Percentiles rank a stretch among this genome's conserved stretches.
phyloP scores from a whole-genome alignment of 2,113 vertebrate genomes.

The Vicugna pacos region DNA sequence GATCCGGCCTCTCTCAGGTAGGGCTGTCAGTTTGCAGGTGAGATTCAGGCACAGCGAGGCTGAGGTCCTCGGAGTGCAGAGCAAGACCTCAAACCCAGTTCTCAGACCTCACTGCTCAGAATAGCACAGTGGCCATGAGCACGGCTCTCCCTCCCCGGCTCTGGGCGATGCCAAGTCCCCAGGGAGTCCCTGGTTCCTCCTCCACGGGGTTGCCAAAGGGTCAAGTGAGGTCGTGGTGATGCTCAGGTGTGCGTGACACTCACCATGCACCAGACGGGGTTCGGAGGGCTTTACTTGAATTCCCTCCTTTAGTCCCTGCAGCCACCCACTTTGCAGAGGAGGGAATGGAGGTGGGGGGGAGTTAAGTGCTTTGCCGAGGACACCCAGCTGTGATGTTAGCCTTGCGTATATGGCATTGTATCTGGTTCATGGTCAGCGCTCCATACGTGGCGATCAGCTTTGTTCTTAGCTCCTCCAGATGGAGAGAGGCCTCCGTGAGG shows the following conservation, averaged over 20 bases:
- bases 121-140: accelerated
- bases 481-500: accelerated
- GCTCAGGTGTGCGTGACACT: accelerated
- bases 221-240: accelerated
- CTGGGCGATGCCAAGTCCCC: not conserved
- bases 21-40: too few relatives aligned
- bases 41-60: not conserved
- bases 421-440: not conserved
- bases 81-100: not conserved
- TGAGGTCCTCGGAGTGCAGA: not conserved
- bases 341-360: not conserved
- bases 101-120: not conserved
- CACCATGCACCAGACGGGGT: accelerated
- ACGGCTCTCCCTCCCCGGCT: not conserved
- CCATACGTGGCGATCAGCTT: accelerated
- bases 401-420: accelerated
- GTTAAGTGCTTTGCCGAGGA: not conserved
- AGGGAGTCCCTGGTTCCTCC: not conserved
- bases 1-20: not conserved
- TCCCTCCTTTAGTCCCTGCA: not conserved
- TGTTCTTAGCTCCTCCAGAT: not conserved
- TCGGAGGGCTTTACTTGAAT: not conserved
- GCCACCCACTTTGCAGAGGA: not conserved
- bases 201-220: accelerated
- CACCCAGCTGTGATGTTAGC: not conserved